Percentiles rank a stretch among this genome's conserved stretches.
phyloP scores from a whole-genome alignment of 2,113 vertebrate genomes.

The Tragulus kanchil region DNA sequence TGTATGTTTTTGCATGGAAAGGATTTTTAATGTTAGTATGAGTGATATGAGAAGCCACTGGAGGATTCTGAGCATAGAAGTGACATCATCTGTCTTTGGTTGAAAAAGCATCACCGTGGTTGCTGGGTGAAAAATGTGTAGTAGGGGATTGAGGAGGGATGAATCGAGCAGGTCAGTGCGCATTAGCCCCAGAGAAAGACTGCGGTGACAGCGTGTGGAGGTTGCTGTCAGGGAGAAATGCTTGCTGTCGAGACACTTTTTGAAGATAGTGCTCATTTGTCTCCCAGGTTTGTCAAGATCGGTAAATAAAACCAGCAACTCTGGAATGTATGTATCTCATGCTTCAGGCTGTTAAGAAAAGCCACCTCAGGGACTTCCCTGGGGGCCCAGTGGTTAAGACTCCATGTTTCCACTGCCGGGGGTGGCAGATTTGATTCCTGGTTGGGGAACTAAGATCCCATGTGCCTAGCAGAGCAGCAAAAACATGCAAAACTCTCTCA shows the following conservation, averaged over 20 bases:
- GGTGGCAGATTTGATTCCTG: neutral
- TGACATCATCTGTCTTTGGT: neutral
- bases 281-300: neutral
- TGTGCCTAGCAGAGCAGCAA: neutral
- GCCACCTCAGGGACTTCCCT: neutral
- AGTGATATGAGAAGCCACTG: neutral
- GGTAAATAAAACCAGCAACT: too few species aligned
- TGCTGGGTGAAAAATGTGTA: neutral
- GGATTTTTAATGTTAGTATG: neutral
- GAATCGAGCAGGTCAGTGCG: neutral
- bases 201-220: accelerated
- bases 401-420: neutral
- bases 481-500: neutral
- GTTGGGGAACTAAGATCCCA: neutral
- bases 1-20: neutral
- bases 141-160: too few species aligned
- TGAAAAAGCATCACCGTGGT: neutral
- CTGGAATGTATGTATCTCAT: accelerated
- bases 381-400: neutral
- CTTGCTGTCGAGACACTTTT: neutral
- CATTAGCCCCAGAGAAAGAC: accelerated
- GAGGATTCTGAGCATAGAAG: neutral
- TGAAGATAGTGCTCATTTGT: neutral
- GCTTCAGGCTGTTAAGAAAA: neutral
- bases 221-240: neutral